phyloP scores from a whole-genome alignment of 1,140 invertebrate genomes.

The Paralvinella palmiformis region DNA sequence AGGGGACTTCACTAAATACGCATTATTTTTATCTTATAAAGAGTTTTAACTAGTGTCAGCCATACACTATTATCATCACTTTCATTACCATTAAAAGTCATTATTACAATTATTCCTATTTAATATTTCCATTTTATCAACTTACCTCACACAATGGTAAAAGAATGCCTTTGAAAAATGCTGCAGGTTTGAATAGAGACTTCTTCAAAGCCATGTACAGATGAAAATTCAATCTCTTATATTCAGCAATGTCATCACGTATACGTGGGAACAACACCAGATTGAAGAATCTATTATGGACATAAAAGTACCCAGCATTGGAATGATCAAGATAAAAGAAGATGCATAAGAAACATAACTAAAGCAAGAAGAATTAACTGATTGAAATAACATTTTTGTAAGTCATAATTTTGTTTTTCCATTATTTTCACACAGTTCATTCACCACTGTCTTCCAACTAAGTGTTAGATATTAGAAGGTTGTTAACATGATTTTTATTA shows the following conservation, averaged over 20 bases:
- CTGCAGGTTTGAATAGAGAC: constrained; percentile 91
- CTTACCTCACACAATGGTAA: constrained; percentile 78
- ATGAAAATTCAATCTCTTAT: constrained; percentile 94
- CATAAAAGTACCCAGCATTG: neutral
- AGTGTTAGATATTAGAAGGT: too few species aligned
- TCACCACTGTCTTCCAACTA: too few species aligned
- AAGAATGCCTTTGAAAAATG: constrained; percentile 98
- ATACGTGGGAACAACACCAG: constrained; percentile 85
- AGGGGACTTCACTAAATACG: too few species aligned
- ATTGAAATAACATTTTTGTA: too few species aligned
- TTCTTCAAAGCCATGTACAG: constrained; percentile 90
- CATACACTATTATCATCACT: too few species aligned
- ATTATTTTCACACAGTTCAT: too few species aligned
- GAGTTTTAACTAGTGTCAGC: too few species aligned
- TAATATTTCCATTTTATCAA: neutral
- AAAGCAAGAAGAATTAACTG: too few species aligned
- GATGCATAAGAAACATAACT: neutral
- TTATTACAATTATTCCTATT: neutral
- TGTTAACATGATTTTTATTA: too few species aligned
- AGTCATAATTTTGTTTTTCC: too few species aligned
- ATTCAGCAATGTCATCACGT: constrained; percentile 90
- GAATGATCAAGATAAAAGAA: neutral
- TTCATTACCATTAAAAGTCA: too few species aligned
- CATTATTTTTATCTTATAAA: too few species aligned
- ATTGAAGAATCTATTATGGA: constrained; percentile 72